A percentile compares a stretch with the other conserved stretches of the same genome.
Conservation (phyloP, 2,113 vertebrate genomes). For the Boulengeromyrus knoepffleri region DNA sequence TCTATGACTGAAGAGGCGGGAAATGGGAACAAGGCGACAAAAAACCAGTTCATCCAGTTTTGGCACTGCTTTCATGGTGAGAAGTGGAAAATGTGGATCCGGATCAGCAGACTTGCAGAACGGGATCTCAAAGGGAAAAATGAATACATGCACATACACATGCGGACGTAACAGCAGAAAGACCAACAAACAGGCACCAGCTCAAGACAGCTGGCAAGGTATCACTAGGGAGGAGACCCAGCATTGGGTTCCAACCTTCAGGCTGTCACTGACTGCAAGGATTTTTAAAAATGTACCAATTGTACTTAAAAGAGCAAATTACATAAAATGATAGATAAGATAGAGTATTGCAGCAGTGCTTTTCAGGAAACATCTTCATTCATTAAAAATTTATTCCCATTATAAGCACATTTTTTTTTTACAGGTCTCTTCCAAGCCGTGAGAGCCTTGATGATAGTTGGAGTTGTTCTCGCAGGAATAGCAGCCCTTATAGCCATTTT, state of each 20-base stretch:
- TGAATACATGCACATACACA: no score
- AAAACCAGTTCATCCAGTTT: no score
- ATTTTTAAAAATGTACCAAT: neutral
- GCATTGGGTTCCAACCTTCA: neutral
- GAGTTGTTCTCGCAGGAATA: constrained; percentile 68
- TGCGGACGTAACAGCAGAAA: neutral
- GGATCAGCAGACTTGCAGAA: no score
- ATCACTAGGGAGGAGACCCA: neutral
- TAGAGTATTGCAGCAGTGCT: neutral
- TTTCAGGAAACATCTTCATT: neutral
- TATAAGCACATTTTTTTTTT: neutral
- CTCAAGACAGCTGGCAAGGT: neutral
- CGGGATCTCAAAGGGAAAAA: no score
- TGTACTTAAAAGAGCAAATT: neutral
- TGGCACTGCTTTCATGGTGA: no score
- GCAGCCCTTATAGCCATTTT: constrained; percentile 68
- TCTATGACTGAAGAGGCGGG: no score
- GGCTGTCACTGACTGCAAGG: no score
- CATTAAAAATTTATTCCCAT: neutral
- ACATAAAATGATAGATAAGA: neutral
- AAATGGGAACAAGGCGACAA: no score
- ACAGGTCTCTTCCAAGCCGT: constrained; percentile 78
- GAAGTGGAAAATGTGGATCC: no score
- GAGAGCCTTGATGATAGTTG: constrained; percentile 80
- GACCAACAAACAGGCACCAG: neutral